Conservation (phyloP, 92 coral and sea anemone species). For the Pocillopora meandrina region DNA sequence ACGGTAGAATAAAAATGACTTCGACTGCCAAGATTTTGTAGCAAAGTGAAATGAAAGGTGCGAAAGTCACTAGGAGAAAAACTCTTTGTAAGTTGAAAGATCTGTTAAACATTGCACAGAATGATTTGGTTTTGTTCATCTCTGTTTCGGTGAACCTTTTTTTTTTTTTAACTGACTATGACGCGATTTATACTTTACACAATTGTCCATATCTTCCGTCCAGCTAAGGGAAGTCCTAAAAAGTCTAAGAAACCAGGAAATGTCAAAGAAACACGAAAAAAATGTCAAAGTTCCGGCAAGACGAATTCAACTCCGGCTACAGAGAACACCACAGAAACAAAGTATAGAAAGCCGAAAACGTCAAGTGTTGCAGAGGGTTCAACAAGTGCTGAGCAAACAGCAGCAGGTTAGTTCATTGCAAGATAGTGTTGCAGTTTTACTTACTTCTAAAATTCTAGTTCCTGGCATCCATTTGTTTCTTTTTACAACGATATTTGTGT, state of each 20-base stretch:
- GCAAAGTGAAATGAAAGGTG: slow-evolving; percentile 12
- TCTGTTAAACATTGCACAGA: neutral
- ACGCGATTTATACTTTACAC: too few relatives aligned
- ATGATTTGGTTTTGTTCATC: too few relatives aligned
- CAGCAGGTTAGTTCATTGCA: slow-evolving; percentile 9
- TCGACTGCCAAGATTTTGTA: neutral
- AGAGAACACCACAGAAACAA: slow-evolving; percentile 1
- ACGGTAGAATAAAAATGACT: slow-evolving; percentile 22
- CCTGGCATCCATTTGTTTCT: neutral
- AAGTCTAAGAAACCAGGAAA: slow-evolving; percentile 20
- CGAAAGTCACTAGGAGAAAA: slow-evolving; percentile 17
- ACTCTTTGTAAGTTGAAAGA: slow-evolving; percentile 9
- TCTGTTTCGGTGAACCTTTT: too few relatives aligned
- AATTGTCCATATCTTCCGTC: too few relatives aligned
- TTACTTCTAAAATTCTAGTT: neutral
- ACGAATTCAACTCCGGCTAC: neutral
- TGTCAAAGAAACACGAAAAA: neutral
- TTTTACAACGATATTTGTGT: too few relatives aligned
- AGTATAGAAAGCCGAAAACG: slow-evolving; percentile 14
- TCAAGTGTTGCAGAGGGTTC: neutral
- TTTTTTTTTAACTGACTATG: too few relatives aligned
- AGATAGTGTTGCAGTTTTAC: neutral
- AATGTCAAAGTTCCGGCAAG: neutral
- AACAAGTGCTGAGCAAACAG: slow-evolving; percentile 18
- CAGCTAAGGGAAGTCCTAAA: slow-evolving; percentile 6